phyloP scores from a whole-genome alignment of 2,888 invertebrate genomes.

The Fabriciana adippe region DNA sequence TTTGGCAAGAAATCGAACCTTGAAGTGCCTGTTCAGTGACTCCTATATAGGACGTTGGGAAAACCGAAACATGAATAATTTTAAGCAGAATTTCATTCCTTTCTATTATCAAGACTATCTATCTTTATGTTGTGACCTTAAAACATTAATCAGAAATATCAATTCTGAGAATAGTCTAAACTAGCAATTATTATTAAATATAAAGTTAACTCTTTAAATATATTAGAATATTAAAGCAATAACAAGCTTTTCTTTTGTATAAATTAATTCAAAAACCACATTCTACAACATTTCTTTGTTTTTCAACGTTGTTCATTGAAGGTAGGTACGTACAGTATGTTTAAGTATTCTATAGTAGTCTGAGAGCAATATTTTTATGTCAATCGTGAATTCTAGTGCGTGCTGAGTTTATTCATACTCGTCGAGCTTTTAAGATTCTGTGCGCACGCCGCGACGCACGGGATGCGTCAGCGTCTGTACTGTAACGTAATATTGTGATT shows the following conservation, averaged over 20 bases:
- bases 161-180: too few relatives aligned
- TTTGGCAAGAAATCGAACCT: slow-evolving; percentile 55
- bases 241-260: too few relatives aligned
- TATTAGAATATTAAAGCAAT: too few relatives aligned
- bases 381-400: slow-evolving; percentile 49
- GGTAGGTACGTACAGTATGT: background rate
- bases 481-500: background rate
- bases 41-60: slow-evolving; percentile 31
- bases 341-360: slow-evolving; percentile 38
- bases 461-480: slow-evolving; percentile 11
- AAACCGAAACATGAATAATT: slow-evolving; percentile 14
- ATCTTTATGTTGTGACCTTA: background rate
- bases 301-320: background rate
- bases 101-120: background rate
- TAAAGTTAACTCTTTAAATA: too few relatives aligned
- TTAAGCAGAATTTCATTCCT: background rate
- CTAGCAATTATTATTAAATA: too few relatives aligned
- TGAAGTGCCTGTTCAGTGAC: slow-evolving; percentile 48
- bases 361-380: slow-evolving; percentile 52
- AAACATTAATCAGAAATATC: background rate
- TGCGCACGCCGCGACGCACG: slow-evolving; percentile 32
- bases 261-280: background rate
- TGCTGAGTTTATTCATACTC: slow-evolving; percentile 45
- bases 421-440: slow-evolving; percentile 49
- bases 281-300: background rate